Evolutionary conservation across 2,888 invertebrate species (phyloP).

Genomic region (Homarus gammarus): DNA sequence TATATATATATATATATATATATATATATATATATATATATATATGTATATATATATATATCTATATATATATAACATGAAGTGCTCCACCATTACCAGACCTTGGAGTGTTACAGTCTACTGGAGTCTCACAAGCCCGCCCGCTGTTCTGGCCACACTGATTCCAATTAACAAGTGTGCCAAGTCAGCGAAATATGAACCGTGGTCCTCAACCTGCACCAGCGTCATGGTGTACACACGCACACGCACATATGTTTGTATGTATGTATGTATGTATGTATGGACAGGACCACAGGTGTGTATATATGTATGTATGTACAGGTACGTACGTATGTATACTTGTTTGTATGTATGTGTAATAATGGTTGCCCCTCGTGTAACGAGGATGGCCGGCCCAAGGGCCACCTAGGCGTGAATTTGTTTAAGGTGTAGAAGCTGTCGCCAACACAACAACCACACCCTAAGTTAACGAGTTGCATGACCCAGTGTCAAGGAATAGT

Average conservation of each 20-base stretch:
- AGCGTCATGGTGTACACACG: background rate
- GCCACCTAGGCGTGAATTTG: no score
- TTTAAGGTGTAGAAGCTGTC: no score
- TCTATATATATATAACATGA: background rate
- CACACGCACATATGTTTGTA: background rate
- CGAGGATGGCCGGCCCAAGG: no score
- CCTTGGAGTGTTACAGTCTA: background rate
- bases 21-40: slow-evolving; percentile 48
- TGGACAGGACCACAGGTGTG: background rate
- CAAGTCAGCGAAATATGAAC: slow-evolving; percentile 49
- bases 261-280: slow-evolving; percentile 16
- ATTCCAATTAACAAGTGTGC: slow-evolving; percentile 55
- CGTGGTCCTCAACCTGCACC: background rate
- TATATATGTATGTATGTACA: slow-evolving; percentile 39
- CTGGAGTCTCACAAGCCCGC: background rate
- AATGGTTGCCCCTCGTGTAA: no score
- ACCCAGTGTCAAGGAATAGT: no score
- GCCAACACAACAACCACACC: no score
- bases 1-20: slow-evolving; percentile 37
- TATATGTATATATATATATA: slow-evolving; percentile 39
- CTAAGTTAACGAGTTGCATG: no score
- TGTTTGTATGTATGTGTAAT: no score
- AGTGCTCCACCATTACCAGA: background rate
- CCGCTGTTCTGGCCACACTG: slow-evolving; percentile 7
- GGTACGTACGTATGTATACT: no score